Evolutionary conservation across 2,797 vertebrate genomes (phyloP).

Genomic region (Clamator glandarius): DNA sequence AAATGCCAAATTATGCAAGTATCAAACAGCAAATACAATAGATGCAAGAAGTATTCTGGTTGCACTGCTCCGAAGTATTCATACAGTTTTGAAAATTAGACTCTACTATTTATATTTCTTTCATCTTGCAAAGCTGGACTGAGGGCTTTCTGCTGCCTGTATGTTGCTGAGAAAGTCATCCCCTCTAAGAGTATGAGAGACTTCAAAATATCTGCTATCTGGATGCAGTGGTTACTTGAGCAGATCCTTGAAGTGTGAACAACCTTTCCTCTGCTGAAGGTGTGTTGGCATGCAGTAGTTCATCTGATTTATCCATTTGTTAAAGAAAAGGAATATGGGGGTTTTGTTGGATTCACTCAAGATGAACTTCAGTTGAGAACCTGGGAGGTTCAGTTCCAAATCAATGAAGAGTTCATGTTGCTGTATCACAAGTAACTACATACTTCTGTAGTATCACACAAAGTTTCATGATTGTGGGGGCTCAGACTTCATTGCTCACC

Average conservation of each 20-base stretch:
- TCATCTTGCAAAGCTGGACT: neutral
- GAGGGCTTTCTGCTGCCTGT: neutral
- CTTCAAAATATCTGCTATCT: neutral
- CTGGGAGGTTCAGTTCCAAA: neutral
- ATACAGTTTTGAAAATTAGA: neutral
- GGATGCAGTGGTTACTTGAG: neutral
- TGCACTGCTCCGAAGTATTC: neutral
- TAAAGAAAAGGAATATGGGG: neutral
- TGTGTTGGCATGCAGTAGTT: neutral
- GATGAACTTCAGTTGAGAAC: neutral
- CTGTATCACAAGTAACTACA: neutral
- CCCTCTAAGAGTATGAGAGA: neutral
- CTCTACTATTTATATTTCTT: neutral
- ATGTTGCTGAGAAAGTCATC: neutral
- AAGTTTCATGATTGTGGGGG: neutral
- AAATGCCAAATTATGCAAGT: neutral
- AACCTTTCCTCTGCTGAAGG: neutral
- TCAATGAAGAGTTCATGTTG: neutral
- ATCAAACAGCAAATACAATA: neutral
- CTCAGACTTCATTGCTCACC: neutral
- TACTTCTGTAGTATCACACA: neutral
- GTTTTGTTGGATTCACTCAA: neutral
- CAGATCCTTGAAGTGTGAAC: neutral
- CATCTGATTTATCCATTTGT: fast-evolving
- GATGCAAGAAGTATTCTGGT: neutral